Evolutionary conservation across 2,888 invertebrate genomes (phyloP).

Genomic region (Acanthoscelides obtectus): DNA sequence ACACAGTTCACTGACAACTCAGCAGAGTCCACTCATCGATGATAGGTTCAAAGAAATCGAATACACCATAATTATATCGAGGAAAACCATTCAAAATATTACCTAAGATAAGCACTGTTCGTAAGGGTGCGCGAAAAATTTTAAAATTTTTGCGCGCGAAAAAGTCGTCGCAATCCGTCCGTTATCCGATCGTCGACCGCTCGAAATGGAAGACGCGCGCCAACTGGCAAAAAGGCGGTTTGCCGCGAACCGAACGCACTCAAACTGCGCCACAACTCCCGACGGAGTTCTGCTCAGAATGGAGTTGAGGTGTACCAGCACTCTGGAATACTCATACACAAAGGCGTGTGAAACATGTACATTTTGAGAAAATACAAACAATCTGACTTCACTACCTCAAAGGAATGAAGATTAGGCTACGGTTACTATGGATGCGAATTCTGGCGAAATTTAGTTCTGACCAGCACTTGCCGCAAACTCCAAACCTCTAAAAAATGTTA

Average conservation of each 20-base stretch:
- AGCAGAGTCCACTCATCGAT: not conserved
- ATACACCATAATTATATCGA: not conserved
- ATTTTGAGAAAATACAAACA: no score
- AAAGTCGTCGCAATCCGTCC: not conserved
- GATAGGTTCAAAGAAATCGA: not conserved
- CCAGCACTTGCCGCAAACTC: no score
- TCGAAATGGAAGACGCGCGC: not conserved
- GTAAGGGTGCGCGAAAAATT: not conserved
- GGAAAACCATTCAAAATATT: not conserved
- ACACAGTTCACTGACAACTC: not conserved
- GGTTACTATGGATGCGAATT: no score
- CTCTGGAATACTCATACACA: no score
- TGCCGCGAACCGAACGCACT: not conserved
- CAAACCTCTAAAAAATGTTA: no score
- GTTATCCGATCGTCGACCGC: not conserved
- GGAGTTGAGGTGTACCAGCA: no score
- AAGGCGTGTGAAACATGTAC: no score
- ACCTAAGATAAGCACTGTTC: not conserved
- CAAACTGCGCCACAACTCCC: not conserved
- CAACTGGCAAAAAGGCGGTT: not conserved
- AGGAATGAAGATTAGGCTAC: no score
- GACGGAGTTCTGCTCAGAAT: not conserved
- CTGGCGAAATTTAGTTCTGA: no score
- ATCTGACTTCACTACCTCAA: no score
- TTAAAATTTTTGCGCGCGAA: not conserved